Percentiles rank a stretch among this genome's conserved stretches.
Evolutionary conservation across 2,113 vertebrate species (phyloP).

Genomic region (Clupea harengus): DNA sequence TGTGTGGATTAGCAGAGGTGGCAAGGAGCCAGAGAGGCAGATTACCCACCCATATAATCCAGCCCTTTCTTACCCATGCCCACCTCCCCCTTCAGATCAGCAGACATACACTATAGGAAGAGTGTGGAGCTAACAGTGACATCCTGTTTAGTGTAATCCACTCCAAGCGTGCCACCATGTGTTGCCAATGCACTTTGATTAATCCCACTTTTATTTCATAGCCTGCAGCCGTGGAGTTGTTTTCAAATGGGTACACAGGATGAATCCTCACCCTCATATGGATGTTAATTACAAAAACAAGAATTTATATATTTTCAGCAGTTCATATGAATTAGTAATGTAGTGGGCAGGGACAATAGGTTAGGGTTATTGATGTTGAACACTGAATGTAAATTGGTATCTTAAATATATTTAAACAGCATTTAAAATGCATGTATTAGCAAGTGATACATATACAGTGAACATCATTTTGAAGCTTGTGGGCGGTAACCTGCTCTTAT

Average conservation of each 20-base stretch:
- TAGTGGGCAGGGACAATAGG: neutral
- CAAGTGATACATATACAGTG: neutral
- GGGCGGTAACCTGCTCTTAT: neutral
- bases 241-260: neutral
- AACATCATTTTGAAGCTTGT: neutral
- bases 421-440: neutral
- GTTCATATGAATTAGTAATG: neutral
- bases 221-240: neutral
- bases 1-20: conserved; percentile 47
- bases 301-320: neutral
- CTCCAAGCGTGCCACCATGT: conserved; percentile 23
- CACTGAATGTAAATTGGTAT: neutral
- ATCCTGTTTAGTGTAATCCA: conserved; percentile 28
- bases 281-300: too few relatives aligned
- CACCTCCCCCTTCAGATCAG: neutral
- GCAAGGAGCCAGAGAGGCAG: conserved; percentile 34
- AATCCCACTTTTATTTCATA: conserved; percentile 25
- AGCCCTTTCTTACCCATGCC: neutral
- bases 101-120: conserved; percentile 25
- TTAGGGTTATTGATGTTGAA: neutral
- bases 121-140: conserved; percentile 28
- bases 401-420: too few relatives aligned
- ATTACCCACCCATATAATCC: conserved; percentile 39
- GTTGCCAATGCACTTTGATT: conserved; percentile 26
- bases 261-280: neutral